A percentile compares a stretch with the other conserved stretches of the same genome.
Evolutionary conservation across 2,113 vertebrate genomes (phyloP).

Genomic region (Callionymus lyra): DNA sequence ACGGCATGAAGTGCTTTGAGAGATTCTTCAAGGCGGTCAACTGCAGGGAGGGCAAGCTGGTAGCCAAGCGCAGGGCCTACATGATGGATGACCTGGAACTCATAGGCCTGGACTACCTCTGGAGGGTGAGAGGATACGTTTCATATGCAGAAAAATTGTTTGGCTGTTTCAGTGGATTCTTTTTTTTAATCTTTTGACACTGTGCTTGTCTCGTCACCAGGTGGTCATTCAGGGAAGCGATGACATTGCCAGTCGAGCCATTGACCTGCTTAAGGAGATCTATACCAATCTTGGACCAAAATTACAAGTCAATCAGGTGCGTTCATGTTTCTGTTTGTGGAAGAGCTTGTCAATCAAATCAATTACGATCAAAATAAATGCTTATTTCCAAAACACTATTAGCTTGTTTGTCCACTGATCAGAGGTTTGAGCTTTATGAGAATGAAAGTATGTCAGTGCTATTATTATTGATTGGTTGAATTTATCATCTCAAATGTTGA

Average conservation of each 20-base stretch:
- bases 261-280: constrained; percentile 97
- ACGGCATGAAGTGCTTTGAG: constrained; percentile 99
- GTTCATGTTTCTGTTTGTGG: constrained; percentile 29
- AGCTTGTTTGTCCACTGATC: too few species aligned
- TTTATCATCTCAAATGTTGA: too few species aligned
- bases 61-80: constrained; percentile 94
- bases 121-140: constrained; percentile 79
- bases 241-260: constrained; percentile 93
- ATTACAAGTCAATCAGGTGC: constrained; percentile 97
- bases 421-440: too few species aligned
- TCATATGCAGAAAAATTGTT: neutral
- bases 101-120: constrained; percentile 98
- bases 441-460: too few species aligned
- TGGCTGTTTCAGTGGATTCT: too few species aligned
- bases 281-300: constrained; percentile 98
- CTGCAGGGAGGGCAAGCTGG: constrained; percentile 96
- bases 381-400: too few species aligned
- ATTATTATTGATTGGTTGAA: too few species aligned
- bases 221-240: constrained; percentile 99
- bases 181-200: neutral
- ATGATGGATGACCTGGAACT: constrained; percentile 99
- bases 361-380: too few species aligned
- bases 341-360: too few species aligned
- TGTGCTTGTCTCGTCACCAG: constrained; percentile 44
- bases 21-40: constrained; percentile 99